These are phyloP conservation scores for Epirrhoe tristata DNA, from an alignment of 2,888 invertebrate genomes.

Conservation along the genomic window DNA sequence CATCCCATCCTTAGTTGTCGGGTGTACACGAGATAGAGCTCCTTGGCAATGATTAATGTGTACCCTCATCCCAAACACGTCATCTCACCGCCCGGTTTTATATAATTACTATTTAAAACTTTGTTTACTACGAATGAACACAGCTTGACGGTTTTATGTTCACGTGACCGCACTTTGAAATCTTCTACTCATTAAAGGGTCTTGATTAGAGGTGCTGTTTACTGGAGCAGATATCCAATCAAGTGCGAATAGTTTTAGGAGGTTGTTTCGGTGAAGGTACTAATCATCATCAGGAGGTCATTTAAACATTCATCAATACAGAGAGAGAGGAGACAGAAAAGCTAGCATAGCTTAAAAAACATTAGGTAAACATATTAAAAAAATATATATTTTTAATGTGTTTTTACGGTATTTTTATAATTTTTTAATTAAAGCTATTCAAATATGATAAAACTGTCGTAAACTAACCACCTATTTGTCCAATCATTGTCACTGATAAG, in stretches of 20 bases:
- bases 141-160: constrained; percentile 40
- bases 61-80: constrained; percentile 69
- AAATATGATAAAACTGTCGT: too few relatives aligned
- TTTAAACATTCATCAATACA: too few relatives aligned
- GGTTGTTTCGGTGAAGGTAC: too few relatives aligned
- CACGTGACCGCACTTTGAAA: constrained; percentile 18
- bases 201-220: background rate
- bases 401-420: too few relatives aligned
- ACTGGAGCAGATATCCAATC: background rate
- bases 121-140: constrained; percentile 59
- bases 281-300: too few relatives aligned
- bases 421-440: too few relatives aligned
- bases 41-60: constrained; percentile 75
- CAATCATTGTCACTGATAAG: too few relatives aligned
- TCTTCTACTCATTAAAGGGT: constrained; percentile 14
- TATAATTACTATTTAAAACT: constrained; percentile 67
- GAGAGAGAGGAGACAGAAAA: too few relatives aligned
- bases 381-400: too few relatives aligned
- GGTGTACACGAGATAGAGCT: constrained; percentile 68
- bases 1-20: constrained; percentile 42
- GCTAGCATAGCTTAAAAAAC: too few relatives aligned
- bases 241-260: background rate
- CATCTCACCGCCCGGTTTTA: constrained; percentile 66
- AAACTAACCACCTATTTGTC: too few relatives aligned
- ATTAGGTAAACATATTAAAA: too few relatives aligned